Percentiles rank a stretch among this genome's conserved stretches.
Conservation (phyloP, 2,113 vertebrate genomes). For the Aplodontia rufa region DNA sequence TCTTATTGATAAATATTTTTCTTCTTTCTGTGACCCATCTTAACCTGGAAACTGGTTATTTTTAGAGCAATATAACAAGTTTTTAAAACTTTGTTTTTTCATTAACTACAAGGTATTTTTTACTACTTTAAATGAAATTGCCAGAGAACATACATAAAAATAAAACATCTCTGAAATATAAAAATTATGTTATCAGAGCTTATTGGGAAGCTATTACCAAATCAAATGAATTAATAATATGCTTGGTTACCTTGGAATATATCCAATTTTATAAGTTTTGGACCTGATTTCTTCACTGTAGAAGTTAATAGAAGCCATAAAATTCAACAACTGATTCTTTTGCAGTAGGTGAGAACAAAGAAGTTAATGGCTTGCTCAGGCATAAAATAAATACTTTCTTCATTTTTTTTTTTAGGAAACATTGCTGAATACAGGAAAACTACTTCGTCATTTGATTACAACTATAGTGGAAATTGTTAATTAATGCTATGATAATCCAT, state of each 20-base stretch:
- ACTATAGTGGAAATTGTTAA: background rate
- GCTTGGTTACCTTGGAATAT: conserved; percentile 15
- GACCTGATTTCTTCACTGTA: background rate
- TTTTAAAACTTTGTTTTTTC: background rate
- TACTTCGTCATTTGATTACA: background rate
- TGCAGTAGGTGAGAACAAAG: conserved; percentile 5
- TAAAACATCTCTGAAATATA: conserved; percentile 38
- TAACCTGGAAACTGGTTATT: background rate
- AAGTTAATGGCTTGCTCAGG: background rate
- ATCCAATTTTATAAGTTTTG: conserved; percentile 35
- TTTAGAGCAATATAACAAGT: background rate
- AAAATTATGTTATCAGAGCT: conserved; percentile 36
- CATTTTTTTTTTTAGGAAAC: background rate
- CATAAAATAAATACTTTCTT: background rate
- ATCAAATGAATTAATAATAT: conserved; percentile 60
- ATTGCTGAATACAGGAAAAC: background rate
- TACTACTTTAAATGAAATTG: conserved; percentile 34
- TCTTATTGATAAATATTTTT: background rate
- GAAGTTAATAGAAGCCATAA: conserved; percentile 56
- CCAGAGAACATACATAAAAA: conserved; percentile 48
- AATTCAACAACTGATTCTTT: background rate
- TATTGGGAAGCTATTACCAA: conserved; percentile 53
- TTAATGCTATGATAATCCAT: conserved; percentile 31
- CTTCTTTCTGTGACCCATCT: background rate
- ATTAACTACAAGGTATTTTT: conserved; percentile 12